Base-by-base conservation (phyloP, 2,888 invertebrate genomes). In the Hyposoter dolosus region DNA sequence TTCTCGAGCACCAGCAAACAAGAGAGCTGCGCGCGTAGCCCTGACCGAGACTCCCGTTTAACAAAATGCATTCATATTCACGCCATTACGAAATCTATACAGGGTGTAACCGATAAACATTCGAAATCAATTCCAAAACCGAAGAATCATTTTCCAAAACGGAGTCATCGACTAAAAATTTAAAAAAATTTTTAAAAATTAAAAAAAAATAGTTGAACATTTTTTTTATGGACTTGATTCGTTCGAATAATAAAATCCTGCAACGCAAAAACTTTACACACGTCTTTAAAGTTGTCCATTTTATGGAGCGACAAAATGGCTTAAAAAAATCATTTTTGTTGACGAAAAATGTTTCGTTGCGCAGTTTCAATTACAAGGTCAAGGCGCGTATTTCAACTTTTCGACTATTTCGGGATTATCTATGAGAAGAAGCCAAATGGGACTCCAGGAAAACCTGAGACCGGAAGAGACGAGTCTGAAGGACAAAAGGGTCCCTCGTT, bases 1-100 rank as follows among this genome's bases (percentile, higher is more conserved):
- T 79, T 83, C 86, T 53, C 83, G 68, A 63, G 53, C 68, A 75
- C 65, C 35, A 68, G 65, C 77, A 53, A 79, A 66, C 53, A 66
- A 72, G 79, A 71, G 63, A 71, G 40, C 69, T 65, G 35, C 68
- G 47, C 68, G 47, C 40, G 78, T 76, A 84, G 81, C 83, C 83
- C 86, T 84, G 83, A 86, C 86, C 86, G 82, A 86, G 84, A 84
- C 84, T 84, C 84, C 86, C 65, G 69, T 84, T 83, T 71, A 86
- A 82, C 69, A 53, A 82, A 76, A 78, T 56, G 76, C 71, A 83
- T 68, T 45, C 60, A 45, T 60, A 72, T 69, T 40, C 45, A 75
- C 77, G 45, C 60, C 47, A 72, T 53, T 66, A 47, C 32, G 32
- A 50, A 17, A 32, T 19, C 9, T 12, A 32, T 19, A 9, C n/a